Percentiles rank a stretch among this genome's conserved stretches.
These are phyloP conservation scores for Andrena dorsata DNA, from an alignment of 2,888 invertebrate genomes.

Conservation along the genomic window DNA sequence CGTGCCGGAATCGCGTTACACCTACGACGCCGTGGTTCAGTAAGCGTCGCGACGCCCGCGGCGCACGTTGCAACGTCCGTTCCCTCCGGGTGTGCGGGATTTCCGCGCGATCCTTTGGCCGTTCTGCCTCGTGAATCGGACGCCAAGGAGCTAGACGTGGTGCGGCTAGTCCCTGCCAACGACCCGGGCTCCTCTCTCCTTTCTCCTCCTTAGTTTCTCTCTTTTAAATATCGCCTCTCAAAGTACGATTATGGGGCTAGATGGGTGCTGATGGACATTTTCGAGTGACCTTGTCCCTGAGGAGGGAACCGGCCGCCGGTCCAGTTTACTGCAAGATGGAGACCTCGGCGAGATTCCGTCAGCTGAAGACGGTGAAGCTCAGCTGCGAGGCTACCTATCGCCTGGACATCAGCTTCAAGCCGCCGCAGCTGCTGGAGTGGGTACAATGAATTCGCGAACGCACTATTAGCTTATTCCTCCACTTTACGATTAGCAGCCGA, in stretches of 20 bases:
- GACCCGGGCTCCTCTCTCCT: neutral
- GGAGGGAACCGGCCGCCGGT: conserved; percentile 85
- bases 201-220: neutral
- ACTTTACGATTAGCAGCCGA: neutral
- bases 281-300: conserved; percentile 86
- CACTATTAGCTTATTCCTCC: neutral
- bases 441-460: conserved; percentile 77
- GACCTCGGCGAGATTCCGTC: conserved; percentile 86
- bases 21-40: conserved; percentile 70
- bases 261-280: conserved; percentile 83
- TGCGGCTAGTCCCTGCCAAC: neutral
- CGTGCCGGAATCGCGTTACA: conserved; percentile 58
- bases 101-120: neutral
- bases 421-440: conserved; percentile 86
- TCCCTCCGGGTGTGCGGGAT: conserved; percentile 5
- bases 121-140: neutral
- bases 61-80: conserved; percentile 65
- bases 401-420: conserved; percentile 86
- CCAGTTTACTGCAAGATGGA: conserved; percentile 87
- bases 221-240: conserved; percentile 2
- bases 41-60: conserved; percentile 81
- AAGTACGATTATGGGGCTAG: conserved; percentile 66
- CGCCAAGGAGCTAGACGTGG: too few species aligned
- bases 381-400: conserved; percentile 86
- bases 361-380: conserved; percentile 86